phyloP scores from a whole-genome alignment of 2,888 invertebrate genomes.

The Harpalus rubripes region DNA sequence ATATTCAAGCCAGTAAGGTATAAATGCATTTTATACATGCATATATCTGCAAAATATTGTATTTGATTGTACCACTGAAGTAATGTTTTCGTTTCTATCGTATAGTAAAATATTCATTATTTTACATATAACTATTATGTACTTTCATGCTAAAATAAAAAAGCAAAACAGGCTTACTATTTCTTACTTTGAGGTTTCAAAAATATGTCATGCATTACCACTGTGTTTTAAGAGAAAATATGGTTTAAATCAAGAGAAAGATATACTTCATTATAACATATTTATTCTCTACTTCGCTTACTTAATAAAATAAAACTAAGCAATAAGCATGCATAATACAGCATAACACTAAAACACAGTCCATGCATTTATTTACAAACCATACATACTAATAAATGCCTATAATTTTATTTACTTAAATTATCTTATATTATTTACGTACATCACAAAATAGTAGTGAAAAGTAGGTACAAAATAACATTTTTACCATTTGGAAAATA shows the following conservation, averaged over 20 bases:
- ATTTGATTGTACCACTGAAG: constrained; percentile 1
- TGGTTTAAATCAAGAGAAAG: constrained; percentile 28
- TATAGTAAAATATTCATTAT: too few relatives aligned
- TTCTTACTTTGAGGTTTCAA: neutral
- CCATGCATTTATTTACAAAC: constrained; percentile 59
- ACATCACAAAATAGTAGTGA: constrained; percentile 43
- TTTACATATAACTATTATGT: neutral
- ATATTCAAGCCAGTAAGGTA: too few relatives aligned
- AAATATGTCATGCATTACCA: constrained; percentile 13
- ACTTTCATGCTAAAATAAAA: constrained; percentile 20
- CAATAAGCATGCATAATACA: constrained; percentile 54
- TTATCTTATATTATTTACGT: constrained; percentile 33
- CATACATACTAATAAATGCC: constrained; percentile 43
- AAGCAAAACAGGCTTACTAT: constrained; percentile 41
- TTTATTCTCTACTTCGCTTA: constrained; percentile 27
- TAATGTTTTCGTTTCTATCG: neutral
- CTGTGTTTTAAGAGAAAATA: constrained; percentile 16
- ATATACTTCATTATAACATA: constrained; percentile 13
- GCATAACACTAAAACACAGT: constrained; percentile 56
- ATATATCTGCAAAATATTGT: neutral
- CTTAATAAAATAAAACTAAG: constrained; percentile 52
- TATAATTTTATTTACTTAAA: constrained; percentile 34
- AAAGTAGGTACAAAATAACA: constrained; percentile 38
- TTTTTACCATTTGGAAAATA: constrained; percentile 19
- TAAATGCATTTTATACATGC: neutral